phyloP scores from a whole-genome alignment of 2,797 vertebrate genomes.

The Philypnodon macrostomus region DNA sequence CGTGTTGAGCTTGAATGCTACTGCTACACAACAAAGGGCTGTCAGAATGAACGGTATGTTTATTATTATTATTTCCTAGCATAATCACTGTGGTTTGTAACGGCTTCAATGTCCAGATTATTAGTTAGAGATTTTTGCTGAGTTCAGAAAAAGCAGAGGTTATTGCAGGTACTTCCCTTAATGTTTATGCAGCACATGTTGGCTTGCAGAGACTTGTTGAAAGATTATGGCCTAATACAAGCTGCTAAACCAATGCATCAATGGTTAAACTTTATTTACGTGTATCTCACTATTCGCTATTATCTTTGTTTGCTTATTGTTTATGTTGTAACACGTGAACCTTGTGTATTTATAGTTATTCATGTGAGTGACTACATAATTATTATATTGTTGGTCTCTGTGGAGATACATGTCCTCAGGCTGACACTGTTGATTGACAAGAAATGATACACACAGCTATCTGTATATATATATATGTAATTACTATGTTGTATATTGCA shows the following conservation, averaged over 20 bases:
- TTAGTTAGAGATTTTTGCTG: conserved; percentile 5
- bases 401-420: not conserved
- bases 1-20: conserved; percentile 27
- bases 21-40: conserved; percentile 27
- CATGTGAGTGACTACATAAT: not conserved
- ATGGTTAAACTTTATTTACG: too few relatives aligned
- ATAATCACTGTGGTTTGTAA: not conserved
- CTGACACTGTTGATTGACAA: not conserved
- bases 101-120: not conserved
- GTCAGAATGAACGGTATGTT: conserved; percentile 81
- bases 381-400: not conserved
- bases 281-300: too few relatives aligned
- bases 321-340: not conserved
- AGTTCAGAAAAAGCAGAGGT: not conserved
- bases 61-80: too few relatives aligned
- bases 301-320: too few relatives aligned
- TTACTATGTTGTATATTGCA: too few relatives aligned
- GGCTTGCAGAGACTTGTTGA: not conserved
- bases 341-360: not conserved
- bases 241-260: too few relatives aligned
- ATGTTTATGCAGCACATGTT: not conserved
- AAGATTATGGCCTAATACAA: not conserved
- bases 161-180: conserved; percentile 4
- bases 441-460: too few relatives aligned
- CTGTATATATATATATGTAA: too few relatives aligned